These are phyloP conservation scores for Thunnus maccoyii DNA, from an alignment of 2,113 vertebrate genomes.

Conservation along the genomic window DNA sequence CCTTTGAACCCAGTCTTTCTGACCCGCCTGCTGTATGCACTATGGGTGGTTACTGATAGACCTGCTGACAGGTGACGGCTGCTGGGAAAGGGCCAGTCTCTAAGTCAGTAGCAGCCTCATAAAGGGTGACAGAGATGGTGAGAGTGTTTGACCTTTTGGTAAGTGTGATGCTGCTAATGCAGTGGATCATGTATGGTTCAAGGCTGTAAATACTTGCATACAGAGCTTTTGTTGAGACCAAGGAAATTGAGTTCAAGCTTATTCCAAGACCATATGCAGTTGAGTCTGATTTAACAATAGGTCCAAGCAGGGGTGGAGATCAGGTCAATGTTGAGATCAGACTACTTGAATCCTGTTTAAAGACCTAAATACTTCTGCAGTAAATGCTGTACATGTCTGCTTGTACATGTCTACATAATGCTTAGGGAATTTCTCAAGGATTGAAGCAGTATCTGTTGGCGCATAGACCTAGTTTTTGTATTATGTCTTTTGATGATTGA, in stretches of 20 bases:
- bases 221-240: background rate
- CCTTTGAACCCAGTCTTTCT: background rate
- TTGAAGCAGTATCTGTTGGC: too few species aligned
- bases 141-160: conserved; percentile 3
- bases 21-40: background rate
- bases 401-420: too few species aligned
- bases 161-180: background rate
- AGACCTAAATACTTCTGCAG: too few species aligned
- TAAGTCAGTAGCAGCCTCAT: background rate
- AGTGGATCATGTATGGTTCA: background rate
- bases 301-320: background rate
- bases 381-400: too few species aligned
- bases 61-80: background rate
- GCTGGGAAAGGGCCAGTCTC: background rate
- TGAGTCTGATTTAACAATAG: too few species aligned
- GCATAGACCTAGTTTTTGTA: too few species aligned
- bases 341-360: background rate
- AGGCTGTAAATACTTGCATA: background rate
- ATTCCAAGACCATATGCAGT: too few species aligned
- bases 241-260: background rate
- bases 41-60: background rate
- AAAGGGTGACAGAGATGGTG: background rate
- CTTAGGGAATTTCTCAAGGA: too few species aligned
- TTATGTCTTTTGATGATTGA: too few species aligned
- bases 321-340: background rate